Evolutionary conservation across 37 sponge, comb jelly and placozoan species (phyloP), one percentile per base, ranked within the genome.

Genomic region (Beroe forskalii): DNA sequence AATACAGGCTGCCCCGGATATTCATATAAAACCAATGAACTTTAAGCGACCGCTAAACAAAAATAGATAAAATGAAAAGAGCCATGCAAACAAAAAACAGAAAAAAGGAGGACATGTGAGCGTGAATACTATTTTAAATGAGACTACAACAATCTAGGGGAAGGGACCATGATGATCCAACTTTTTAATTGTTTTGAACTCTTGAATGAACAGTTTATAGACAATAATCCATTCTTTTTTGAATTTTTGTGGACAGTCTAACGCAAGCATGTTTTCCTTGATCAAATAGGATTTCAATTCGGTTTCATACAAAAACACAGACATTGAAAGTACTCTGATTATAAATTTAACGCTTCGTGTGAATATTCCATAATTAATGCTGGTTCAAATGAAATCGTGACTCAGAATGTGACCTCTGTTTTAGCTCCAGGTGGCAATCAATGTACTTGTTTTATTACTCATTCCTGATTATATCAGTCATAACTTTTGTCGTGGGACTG

Each of bases 1-100:
- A 2, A 33, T 69, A 1, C 4, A 4, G 4, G 4, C 19, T 36
- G 6, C 72, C 1, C 17, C 6, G 9, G 8, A 12, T 36, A 32
- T 2, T 32, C 72, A 69, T 32, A 69, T 35, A 28, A 69, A 69
- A 17, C 72, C 72, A 6, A 69, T 69, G 72, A 69, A 32, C 19
- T 19, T 69, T 1, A 69, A 69, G 19, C 72, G 72, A n/a, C n/a
- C n/a, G n/a, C n/a, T n/a, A n/a, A n/a, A n/a, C n/a, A 14, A 37
- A 0, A 33, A 37, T 37, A 36, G 72, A 27, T 4, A 69, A 69
- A 69, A 28, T 69, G 72, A 36, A 20, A 2, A 69, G 32, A 32
- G 32, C 12, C 19, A 32, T 33, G 4, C 72, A 69, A 2, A 2
- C 38, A 28, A 69, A 14, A 17, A 69, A 69, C 9, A 69, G 38